Base-by-base conservation (phyloP, 2,888 invertebrate species). In the Hanleya hanleyi region DNA sequence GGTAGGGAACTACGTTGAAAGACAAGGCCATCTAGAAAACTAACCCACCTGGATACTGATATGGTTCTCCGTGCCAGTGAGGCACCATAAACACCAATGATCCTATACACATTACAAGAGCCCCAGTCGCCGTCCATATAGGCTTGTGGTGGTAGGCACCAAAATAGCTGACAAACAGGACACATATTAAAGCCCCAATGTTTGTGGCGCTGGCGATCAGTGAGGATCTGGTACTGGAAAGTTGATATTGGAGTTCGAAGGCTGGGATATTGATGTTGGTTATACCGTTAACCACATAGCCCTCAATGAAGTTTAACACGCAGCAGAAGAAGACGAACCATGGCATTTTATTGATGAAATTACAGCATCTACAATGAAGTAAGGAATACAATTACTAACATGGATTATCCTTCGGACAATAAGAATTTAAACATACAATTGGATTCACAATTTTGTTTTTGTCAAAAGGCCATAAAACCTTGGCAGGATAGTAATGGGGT, bases 211-310 rank as follows among this genome's bases (percentile, higher is more conserved):
- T 70, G 29, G 62, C 67, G 64, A 75, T 72, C 50, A 73, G 70
- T 1, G 70, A 69, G 69, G 79, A 64, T 71, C 68, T 49, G 5
- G 79, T 57, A 18, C 79, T 76, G 0, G 80, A 80, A 49, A 78
- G 78, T 15, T 82, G 77, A 41, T 80, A 81, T 0, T 78, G 78
- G 3, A 83, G 65, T 35, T 77, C 72, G 61, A 83, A 82, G 7
- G 80, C 73, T 7, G 82, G 80, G 1, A 83, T 67, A 3, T 78
- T 81, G 9, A 83, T 81, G 50, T 78, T 83, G 37, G 81, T 79
- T 36, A 84, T 78, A 6, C 84, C 84, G 65, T 84, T 84, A 37
- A 84, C 81, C 1, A 82, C 81, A 51, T 77, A 83, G 0, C 84
- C 83, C 51, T 84, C 84, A 22, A 81, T 62, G 47, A 84, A 80